Evolutionary conservation across 2,888 invertebrate genomes (phyloP), one percentile per base, ranked within the genome.

Genomic region (Quadroppia sp.): DNA sequence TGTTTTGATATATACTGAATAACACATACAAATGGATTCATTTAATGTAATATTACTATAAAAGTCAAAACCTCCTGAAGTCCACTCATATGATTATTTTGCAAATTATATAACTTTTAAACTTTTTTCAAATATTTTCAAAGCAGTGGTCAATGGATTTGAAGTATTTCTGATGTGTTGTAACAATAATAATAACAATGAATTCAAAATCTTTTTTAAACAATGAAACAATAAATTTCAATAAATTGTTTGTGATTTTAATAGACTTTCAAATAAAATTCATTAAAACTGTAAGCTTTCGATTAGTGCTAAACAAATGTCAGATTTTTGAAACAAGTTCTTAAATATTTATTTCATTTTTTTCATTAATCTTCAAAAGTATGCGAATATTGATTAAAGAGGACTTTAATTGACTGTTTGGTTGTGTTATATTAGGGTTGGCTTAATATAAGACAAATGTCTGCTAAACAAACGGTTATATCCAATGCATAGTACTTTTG

Each of bases 401-500:
- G 11, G 11, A 17, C 15, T 45, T 45, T 15, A 15, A 45, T 45
- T 2, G 36, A 36, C 36, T 36, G 45, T 45, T 45, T 6, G 45
- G 6, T 45, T 45, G 17, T 13, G 15, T 20, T 53, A 23, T 53
- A 9, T 53, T 53, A 17, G 20, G 20, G 20, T 48, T 48, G 6
- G 15, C 6, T 48, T 9, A 48, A 9, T 53, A 23, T 20, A 20
- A 20, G 13, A 45, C 23, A 53, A 28, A 30, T 59, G 15, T 28
- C 25, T 59, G 59, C 53, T 53, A 53, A 28, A 9, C 30, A 59
- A 59, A 59, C 30, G 17, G 23, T 9, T 23, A 20, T 20, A 56
- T 53, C 28, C 20, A 59, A 59, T 59, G 59, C 59, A 59, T 59
- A 59, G 59, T 30, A 59, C 17, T 59, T 28, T 59, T 20, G 30